phyloP scores from a whole-genome alignment of 2,888 invertebrate genomes.

The Pocota personata region DNA sequence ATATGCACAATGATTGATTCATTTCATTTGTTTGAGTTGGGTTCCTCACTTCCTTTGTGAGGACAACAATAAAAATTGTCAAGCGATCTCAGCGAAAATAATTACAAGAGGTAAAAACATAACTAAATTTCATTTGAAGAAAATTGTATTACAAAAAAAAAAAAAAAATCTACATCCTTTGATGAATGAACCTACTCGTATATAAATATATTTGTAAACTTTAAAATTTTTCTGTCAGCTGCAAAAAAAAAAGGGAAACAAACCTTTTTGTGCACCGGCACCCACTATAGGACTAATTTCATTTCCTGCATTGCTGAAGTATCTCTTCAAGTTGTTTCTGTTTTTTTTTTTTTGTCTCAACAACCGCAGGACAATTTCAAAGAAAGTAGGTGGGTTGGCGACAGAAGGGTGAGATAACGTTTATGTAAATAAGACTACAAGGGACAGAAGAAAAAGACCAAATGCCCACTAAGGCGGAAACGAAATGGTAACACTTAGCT shows the following conservation, averaged over 20 bases:
- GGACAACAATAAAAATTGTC: neutral
- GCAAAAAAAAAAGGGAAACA: neutral
- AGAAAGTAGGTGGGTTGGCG: neutral
- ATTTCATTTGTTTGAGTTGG: too few species aligned
- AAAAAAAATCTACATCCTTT: too few species aligned
- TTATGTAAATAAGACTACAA: slow-evolving; percentile 40
- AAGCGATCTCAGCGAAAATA: neutral
- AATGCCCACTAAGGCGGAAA: slow-evolving; percentile 14
- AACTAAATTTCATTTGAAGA: neutral
- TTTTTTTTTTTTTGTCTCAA: neutral
- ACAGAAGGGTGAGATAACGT: slow-evolving; percentile 22
- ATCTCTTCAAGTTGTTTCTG: slow-evolving; percentile 4
- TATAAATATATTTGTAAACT: neutral
- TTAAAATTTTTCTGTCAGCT: neutral
- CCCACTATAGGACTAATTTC: slow-evolving; percentile 31
- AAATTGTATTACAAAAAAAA: neutral
- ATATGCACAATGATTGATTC: too few species aligned
- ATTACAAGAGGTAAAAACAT: neutral
- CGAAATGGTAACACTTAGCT: slow-evolving; percentile 45
- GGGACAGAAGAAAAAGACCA: neutral
- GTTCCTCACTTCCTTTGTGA: neutral
- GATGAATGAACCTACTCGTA: neutral
- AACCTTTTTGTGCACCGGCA: neutral
- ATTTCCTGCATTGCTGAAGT: slow-evolving; percentile 32
- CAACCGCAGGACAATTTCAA: neutral